Evolutionary conservation across 2,888 invertebrate species (phyloP).

Genomic region (Polymixis flavicincta): DNA sequence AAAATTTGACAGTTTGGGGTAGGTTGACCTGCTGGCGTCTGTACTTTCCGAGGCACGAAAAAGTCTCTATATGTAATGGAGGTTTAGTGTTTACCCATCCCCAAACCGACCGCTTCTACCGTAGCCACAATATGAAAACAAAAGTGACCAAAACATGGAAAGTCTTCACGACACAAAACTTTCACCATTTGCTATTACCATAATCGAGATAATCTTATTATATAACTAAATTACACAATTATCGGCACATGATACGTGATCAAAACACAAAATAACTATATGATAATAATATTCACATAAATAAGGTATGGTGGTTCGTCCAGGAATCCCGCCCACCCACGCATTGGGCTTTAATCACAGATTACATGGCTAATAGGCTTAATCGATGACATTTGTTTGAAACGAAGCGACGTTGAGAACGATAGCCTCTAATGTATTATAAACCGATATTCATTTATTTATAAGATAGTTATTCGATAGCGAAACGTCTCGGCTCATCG

Average conservation of each 20-base stretch:
- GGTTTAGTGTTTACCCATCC: too few relatives aligned
- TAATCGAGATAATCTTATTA: constrained; percentile 42
- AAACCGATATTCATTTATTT: constrained; percentile 62
- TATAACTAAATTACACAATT: constrained; percentile 36
- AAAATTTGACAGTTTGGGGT: too few relatives aligned
- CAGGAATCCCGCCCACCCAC: constrained; percentile 67
- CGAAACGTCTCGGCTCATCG: constrained; percentile 31
- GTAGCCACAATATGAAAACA: not conserved
- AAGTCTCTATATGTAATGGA: too few relatives aligned
- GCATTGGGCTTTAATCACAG: constrained; percentile 59
- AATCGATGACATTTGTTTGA: constrained; percentile 71
- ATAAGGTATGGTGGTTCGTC: constrained; percentile 44
- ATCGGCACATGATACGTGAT: constrained; percentile 38
- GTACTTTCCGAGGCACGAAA: not conserved
- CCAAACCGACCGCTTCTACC: too few relatives aligned
- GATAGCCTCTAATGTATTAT: constrained; percentile 58
- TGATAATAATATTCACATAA: constrained; percentile 52
- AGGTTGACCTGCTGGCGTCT: too few relatives aligned
- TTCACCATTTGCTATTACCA: constrained; percentile 38
- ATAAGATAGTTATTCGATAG: constrained; percentile 55
- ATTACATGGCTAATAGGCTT: constrained; percentile 69
- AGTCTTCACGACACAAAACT: constrained; percentile 27
- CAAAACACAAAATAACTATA: constrained; percentile 56
- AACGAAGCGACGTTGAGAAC: constrained; percentile 60
- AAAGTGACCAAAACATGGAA: constrained; percentile 24